Conservation (phyloP, 1,140 invertebrate genomes). For the Papilio polytes region DNA sequence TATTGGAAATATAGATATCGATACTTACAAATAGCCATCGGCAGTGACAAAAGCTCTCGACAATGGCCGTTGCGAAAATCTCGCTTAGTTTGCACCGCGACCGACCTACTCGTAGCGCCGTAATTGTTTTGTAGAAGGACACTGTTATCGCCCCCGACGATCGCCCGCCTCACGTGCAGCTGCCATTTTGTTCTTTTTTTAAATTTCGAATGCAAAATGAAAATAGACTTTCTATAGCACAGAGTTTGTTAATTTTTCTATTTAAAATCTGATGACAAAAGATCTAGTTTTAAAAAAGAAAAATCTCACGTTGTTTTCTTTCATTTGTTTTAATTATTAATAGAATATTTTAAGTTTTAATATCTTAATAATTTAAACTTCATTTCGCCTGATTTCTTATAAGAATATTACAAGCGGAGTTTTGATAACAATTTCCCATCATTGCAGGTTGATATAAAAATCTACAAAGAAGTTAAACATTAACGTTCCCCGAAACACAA, state of each 20-base stretch:
- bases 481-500: not conserved
- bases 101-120: conserved; percentile 48
- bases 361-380: not conserved
- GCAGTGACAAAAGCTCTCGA: conserved; percentile 49
- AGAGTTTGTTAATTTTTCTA: conserved; percentile 23
- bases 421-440: not conserved
- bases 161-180: conserved; percentile 63
- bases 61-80: conserved; percentile 60
- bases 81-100: conserved; percentile 37
- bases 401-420: not conserved
- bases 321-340: not conserved
- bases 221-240: conserved; percentile 34
- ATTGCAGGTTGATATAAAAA: not conserved
- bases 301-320: not conserved
- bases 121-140: conserved; percentile 79
- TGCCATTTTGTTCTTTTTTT: conserved; percentile 65
- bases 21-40: conserved; percentile 48
- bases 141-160: conserved; percentile 63
- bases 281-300: not conserved
- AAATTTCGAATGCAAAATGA: conserved; percentile 41
- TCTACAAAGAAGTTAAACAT: conserved; percentile 8
- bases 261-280: conserved; percentile 1
- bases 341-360: not conserved
- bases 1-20: conserved; percentile 45
- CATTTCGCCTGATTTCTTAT: not conserved